Conservation (phyloP, 2,113 vertebrate genomes). For the Tylochromis polylepis region DNA sequence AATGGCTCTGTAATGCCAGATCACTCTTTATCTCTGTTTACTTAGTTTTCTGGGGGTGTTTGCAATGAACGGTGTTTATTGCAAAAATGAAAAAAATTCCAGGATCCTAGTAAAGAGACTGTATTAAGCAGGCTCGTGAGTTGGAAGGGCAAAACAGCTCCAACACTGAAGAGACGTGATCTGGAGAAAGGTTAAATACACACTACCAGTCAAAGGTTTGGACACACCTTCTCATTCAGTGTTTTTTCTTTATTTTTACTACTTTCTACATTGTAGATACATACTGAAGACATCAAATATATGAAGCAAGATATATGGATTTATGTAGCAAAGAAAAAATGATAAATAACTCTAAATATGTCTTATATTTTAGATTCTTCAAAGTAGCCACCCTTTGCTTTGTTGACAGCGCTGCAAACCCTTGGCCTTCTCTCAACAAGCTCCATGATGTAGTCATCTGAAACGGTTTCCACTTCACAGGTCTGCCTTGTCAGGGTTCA, state of each 20-base stretch:
- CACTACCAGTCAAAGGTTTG: rapidly evolving
- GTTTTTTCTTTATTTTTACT: not conserved
- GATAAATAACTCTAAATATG: not conserved
- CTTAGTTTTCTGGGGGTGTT: not conserved
- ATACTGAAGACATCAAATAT: not conserved
- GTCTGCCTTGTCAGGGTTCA: not conserved
- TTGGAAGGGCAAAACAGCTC: not conserved
- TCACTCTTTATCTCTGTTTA: not conserved
- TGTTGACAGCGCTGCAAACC: not conserved
- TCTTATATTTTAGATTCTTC: not conserved
- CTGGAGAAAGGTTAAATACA: not conserved
- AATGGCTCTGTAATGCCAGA: not conserved
- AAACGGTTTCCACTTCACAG: not conserved
- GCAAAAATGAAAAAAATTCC: not conserved
- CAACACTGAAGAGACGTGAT: not conserved
- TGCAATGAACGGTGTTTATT: not conserved
- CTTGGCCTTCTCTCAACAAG: not conserved
- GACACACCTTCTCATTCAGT: not conserved
- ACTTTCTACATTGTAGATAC: not conserved
- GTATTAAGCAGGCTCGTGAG: not conserved
- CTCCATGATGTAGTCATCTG: not conserved
- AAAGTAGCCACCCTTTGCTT: not conserved
- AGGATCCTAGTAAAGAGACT: not conserved
- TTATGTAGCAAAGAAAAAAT: not conserved
- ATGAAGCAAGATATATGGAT: too few relatives aligned